These are phyloP conservation scores for Pogonomyrmex californicus DNA, from an alignment of 1,140 invertebrate species.

Conservation along the genomic window DNA sequence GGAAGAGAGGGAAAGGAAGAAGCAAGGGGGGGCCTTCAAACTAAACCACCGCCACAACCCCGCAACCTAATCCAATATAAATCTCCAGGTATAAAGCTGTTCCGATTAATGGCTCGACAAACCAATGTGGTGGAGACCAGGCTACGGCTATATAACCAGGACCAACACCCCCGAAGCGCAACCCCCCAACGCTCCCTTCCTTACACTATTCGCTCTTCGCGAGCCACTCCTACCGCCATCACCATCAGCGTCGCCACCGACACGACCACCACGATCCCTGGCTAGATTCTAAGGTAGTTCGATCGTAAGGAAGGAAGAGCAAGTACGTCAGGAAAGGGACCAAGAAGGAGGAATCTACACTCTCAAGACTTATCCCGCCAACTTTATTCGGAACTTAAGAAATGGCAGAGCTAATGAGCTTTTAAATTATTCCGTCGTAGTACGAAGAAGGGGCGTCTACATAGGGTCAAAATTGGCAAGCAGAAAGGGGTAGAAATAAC, in stretches of 20 bases:
- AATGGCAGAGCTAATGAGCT: conserved; percentile 84
- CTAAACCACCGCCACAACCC: conserved; percentile 78
- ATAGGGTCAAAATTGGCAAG: conserved; percentile 41
- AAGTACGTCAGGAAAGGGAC: conserved; percentile 7
- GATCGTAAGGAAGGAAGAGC: conserved; percentile 70
- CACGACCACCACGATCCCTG: conserved; percentile 69
- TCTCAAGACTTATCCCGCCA: conserved; percentile 68
- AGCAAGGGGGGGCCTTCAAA: conserved; percentile 78
- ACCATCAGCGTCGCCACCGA: conserved; percentile 71
- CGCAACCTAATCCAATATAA: conserved; percentile 85
- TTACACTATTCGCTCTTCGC: conserved; percentile 67
- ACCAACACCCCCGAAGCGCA: conserved; percentile 72
- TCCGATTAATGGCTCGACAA: conserved; percentile 86
- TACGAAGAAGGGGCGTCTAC: conserved; percentile 58
- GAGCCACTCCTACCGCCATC: conserved; percentile 74
- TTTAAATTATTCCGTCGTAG: conserved; percentile 82
- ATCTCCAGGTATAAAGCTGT: conserved; percentile 85
- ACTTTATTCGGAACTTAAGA: conserved; percentile 83
- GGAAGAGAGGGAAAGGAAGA: background rate
- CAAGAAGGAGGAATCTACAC: conserved; percentile 21
- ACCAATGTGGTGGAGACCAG: conserved; percentile 84
- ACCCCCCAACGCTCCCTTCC: conserved; percentile 44
- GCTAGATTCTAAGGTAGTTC: conserved; percentile 62
- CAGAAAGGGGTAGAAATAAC: background rate
- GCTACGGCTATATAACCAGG: conserved; percentile 73